Evolutionary conservation across 1,140 invertebrate species (phyloP).

Genomic region (Neocloeon triangulifer): DNA sequence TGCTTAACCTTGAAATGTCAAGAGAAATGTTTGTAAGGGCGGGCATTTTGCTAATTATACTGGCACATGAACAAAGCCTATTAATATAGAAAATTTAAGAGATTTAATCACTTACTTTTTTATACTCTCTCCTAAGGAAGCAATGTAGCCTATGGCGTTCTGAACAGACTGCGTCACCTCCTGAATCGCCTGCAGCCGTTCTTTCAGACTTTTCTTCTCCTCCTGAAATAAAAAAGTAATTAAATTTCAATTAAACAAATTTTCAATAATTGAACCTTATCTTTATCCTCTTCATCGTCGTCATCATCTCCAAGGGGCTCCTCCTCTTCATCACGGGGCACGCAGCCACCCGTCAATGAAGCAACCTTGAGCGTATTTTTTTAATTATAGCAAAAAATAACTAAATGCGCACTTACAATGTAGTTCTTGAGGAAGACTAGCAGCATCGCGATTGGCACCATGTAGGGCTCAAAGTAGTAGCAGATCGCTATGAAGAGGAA

Average conservation of each 20-base stretch:
- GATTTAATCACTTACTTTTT: conserved; percentile 94
- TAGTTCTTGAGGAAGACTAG: conserved; percentile 57
- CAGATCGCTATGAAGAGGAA: conserved; percentile 57
- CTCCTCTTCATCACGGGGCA: conserved; percentile 21
- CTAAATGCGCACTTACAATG: conserved; percentile 21
- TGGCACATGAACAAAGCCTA: too few species aligned
- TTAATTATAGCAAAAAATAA: neutral
- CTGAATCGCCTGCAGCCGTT: conserved; percentile 80
- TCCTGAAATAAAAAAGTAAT: conserved; percentile 31
- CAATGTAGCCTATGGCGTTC: conserved; percentile 79
- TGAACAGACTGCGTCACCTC: conserved; percentile 89
- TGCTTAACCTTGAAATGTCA: too few species aligned
- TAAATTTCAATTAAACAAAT: conserved; percentile 3
- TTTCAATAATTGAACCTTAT: conserved; percentile 24
- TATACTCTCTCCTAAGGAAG: conserved; percentile 72
- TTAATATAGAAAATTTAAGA: too few species aligned
- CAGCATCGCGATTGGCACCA: conserved; percentile 53
- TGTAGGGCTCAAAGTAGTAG: conserved; percentile 73
- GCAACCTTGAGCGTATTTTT: conserved; percentile 10
- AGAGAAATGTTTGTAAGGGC: too few species aligned
- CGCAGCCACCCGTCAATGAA: conserved; percentile 15
- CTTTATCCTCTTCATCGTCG: conserved; percentile 55
- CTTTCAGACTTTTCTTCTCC: conserved; percentile 88
- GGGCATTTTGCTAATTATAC: too few species aligned
- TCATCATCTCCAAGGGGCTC: conserved; percentile 37